Evolutionary conservation across 2,797 vertebrate genomes (phyloP), one percentile per base, ranked within the genome.

Genomic region (Esox masquinongy): DNA sequence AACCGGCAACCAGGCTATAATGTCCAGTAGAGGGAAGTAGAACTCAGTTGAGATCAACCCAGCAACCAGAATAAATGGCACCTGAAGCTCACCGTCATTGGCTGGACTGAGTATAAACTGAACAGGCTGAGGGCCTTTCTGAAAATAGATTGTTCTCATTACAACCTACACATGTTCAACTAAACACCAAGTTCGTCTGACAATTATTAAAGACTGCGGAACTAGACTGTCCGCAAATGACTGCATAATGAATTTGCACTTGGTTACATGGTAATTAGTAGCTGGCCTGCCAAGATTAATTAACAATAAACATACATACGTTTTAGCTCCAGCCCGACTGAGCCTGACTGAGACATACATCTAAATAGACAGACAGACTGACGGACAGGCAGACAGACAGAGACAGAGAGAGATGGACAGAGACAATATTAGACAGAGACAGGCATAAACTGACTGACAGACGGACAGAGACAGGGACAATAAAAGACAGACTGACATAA

Each of bases 1-100:
- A 39, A 39, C 36, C 5, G 36, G 36, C 36, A 39, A 39, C 47
- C 36, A n/a, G 31, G 53, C 19, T 49, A 0, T 1, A 17, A n/a
- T n/a, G 15, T 78, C 88, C 91, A 90, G 78, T 84, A 92, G 90
- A 88, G 87, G 80, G 88, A 1, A 77, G 85, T 80, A 87, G 75
- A 84, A 81, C 69, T 88, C 66, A 85, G 78, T 17, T 74, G 19
- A 85, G 79, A 72, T 22, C 69, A 34, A 68, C 59, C 14, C 49
- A 68, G 34, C 66, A 39, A 39, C 34, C 53, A 56, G 53, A 22
- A 19, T 22, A 15, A 4, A 19, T 50, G 31, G 51, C 69, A 72
- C 26, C 51, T 22, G 22, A n/a, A 70, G 12, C 14, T 12, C n/a
- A n/a, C 34, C n/a, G 34, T 36, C 66, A 68, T 19, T 39, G 67